Evolutionary conservation across 2,797 vertebrate genomes (phyloP).

Genomic region (Benthosema pterotum): DNA sequence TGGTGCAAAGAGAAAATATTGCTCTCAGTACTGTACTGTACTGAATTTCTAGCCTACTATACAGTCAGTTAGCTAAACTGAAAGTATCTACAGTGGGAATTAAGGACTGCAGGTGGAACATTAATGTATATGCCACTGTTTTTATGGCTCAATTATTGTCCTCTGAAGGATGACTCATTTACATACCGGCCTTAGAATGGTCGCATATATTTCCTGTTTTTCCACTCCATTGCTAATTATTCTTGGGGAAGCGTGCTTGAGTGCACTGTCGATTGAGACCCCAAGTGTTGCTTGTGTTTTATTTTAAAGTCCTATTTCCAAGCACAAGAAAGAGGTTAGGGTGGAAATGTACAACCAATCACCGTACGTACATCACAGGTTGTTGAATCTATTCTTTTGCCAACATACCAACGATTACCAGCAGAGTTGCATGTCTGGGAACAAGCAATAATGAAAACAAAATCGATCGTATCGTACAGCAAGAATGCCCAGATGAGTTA

Average conservation of each 20-base stretch:
- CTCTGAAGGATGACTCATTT: not conserved
- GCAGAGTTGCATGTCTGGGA: no score
- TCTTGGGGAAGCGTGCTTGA: slow-evolving; percentile 2
- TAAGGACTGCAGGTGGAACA: no score
- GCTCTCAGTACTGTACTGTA: no score
- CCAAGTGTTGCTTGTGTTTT: not conserved
- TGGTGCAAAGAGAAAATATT: no score
- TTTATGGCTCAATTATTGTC: no score
- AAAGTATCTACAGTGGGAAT: no score
- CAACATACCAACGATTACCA: no score
- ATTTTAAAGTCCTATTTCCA: slow-evolving; percentile 13
- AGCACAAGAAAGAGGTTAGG: not conserved
- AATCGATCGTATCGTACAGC: slow-evolving; percentile 24
- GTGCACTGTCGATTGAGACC: slow-evolving; percentile 10
- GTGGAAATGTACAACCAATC: slow-evolving; percentile 3
- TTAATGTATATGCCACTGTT: no score
- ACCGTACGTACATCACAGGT: slow-evolving; percentile 11
- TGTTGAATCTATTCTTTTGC: no score
- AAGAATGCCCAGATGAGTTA: slow-evolving; percentile 32
- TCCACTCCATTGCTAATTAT: not conserved
- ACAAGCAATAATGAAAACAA: no score
- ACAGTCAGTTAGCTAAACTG: no score
- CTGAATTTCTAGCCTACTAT: no score
- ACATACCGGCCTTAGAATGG: slow-evolving; percentile 5
- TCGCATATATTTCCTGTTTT: not conserved